These are phyloP conservation scores for Mungos mungo DNA, from an alignment of 2,113 vertebrate species.

Conservation along the genomic window DNA sequence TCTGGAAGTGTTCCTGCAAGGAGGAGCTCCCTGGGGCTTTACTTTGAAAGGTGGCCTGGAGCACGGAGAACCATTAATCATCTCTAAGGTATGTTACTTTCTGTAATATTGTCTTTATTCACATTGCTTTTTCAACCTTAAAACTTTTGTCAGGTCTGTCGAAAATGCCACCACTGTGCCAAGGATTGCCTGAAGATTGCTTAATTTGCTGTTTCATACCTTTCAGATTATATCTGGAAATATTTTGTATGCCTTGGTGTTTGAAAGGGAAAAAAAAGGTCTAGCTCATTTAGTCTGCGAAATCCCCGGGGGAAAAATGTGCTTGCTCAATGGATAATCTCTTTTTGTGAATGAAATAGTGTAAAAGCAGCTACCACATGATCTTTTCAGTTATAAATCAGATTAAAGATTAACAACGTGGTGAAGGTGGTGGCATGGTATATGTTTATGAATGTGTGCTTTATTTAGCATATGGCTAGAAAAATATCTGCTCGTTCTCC, in stretches of 20 bases:
- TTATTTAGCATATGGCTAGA: background rate
- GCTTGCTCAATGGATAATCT: slow-evolving; percentile 32
- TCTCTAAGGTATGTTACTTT: slow-evolving; percentile 93
- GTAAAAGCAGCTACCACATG: slow-evolving; percentile 25
- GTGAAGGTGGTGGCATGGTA: background rate
- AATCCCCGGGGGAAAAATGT: slow-evolving; percentile 23
- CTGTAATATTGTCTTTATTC: background rate
- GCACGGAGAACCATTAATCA: slow-evolving; percentile 91
- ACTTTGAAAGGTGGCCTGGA: slow-evolving; percentile 95
- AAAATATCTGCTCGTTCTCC: background rate
- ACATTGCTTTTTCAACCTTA: background rate
- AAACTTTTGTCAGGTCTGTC: background rate
- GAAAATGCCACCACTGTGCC: background rate
- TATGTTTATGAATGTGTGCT: background rate
- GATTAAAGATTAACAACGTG: slow-evolving; percentile 11
- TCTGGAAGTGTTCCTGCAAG: slow-evolving; percentile 91
- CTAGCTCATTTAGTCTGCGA: slow-evolving; percentile 37
- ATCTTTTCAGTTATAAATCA: slow-evolving; percentile 32
- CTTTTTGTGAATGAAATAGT: slow-evolving; percentile 59
- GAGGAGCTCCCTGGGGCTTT: slow-evolving; percentile 97
- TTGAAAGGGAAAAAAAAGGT: slow-evolving; percentile 48
- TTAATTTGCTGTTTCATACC: background rate
- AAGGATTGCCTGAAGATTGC: background rate
- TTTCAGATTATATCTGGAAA: slow-evolving; percentile 37
- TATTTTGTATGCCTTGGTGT: background rate